phyloP scores from a whole-genome alignment of 1,140 invertebrate genomes.

The Drosophila pseudoobscura region DNA sequence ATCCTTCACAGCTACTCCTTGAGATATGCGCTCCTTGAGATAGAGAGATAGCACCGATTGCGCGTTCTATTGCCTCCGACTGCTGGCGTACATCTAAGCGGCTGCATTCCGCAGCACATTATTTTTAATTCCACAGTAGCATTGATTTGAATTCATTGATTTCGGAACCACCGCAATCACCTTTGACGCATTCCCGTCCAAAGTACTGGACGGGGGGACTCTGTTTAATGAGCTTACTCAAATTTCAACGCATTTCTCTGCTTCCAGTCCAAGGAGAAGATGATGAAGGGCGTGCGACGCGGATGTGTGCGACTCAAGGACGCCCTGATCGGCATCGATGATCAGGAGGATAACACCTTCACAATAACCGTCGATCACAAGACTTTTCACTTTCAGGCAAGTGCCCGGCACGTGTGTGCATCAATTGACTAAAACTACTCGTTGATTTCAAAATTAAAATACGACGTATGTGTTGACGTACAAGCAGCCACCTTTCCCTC shows the following conservation, averaged over 20 bases:
- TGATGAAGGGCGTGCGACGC: constrained; percentile 97
- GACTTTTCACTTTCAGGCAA: constrained; percentile 97
- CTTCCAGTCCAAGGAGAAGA: constrained; percentile 98
- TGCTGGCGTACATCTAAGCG: constrained; percentile 85
- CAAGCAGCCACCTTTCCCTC: too few species aligned
- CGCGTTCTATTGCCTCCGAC: constrained; percentile 80
- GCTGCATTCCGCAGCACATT: constrained; percentile 83
- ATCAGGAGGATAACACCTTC: constrained; percentile 99
- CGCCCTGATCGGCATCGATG: constrained; percentile 98
- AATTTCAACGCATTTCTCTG: constrained; percentile 14
- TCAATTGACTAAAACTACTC: neutral
- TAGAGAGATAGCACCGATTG: neutral
- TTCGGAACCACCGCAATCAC: neutral
- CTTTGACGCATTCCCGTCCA: constrained; percentile 4
- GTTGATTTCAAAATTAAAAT: constrained; percentile 1
- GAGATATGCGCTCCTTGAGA: neutral
- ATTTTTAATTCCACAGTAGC: constrained; percentile 84
- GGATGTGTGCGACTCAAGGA: constrained; percentile 97
- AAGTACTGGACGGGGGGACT: too few species aligned
- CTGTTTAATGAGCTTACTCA: constrained; percentile 19
- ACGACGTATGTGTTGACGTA: neutral
- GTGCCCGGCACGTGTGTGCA: neutral
- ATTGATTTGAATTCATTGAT: constrained; percentile 24
- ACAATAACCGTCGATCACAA: constrained; percentile 99
- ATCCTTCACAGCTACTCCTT: neutral